Conservation (phyloP, 2,797 vertebrate genomes). For the Sandelia bainsii region DNA sequence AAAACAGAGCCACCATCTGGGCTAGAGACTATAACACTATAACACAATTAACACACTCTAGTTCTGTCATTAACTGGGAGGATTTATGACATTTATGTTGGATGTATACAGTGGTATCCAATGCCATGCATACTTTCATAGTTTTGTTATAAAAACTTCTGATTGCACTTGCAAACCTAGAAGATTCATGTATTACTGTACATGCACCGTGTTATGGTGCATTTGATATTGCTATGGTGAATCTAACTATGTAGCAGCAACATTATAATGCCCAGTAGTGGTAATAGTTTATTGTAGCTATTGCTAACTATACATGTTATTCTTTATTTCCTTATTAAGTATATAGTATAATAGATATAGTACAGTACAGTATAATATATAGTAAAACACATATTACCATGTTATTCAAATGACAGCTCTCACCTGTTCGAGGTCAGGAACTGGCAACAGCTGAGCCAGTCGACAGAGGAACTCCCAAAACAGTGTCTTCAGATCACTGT, state of each 20-base stretch:
- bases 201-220: background rate
- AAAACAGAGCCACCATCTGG: too few relatives aligned
- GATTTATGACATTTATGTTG: background rate
- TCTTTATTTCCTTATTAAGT: background rate
- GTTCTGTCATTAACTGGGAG: background rate
- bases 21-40: too few relatives aligned
- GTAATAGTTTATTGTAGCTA: too few relatives aligned
- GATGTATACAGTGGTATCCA: background rate
- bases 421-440: slow-evolving; percentile 85
- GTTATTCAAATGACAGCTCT: background rate
- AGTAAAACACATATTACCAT: background rate
- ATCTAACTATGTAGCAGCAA: background rate
- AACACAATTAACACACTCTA: too few relatives aligned
- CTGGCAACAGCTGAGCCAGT: slow-evolving; percentile 83
- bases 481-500: slow-evolving; percentile 84
- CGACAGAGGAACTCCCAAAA: slow-evolving; percentile 86
- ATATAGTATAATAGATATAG: too few relatives aligned
- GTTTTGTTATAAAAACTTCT: too few relatives aligned
- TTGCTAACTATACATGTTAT: background rate
- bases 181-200: too few relatives aligned
- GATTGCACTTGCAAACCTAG: too few relatives aligned
- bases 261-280: too few relatives aligned
- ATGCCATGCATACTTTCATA: too few relatives aligned
- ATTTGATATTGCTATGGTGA: background rate
- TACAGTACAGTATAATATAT: too few relatives aligned